These are phyloP conservation scores for Typhlichthys subterraneus DNA, from an alignment of 2,797 vertebrate species.

Conservation along the genomic window DNA sequence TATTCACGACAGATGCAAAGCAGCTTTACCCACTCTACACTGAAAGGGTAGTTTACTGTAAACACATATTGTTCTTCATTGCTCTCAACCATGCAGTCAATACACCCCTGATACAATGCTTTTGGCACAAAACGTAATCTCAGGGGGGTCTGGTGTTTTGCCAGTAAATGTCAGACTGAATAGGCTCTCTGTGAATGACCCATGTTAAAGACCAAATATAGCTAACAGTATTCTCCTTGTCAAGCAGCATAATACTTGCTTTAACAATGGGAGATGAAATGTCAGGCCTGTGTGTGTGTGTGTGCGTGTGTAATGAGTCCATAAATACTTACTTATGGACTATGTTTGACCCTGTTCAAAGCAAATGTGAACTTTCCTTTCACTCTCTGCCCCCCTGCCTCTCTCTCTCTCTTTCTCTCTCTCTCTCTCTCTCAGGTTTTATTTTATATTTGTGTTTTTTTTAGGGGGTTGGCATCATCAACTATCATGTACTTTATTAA, in stretches of 20 bases:
- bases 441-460: too few relatives aligned
- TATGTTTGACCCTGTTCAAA: too few relatives aligned
- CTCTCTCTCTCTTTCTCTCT: background rate
- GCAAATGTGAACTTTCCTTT: too few relatives aligned
- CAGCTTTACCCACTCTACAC: conserved; percentile 8
- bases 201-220: background rate
- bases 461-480: too few relatives aligned
- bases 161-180: conserved; percentile 6
- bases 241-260: background rate
- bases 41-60: conserved; percentile 28
- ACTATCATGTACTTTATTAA: too few relatives aligned
- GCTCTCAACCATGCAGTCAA: conserved; percentile 3
- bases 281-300: background rate
- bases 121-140: conserved; percentile 15
- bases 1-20: too few relatives aligned
- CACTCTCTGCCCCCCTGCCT: background rate
- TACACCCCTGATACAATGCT: conserved; percentile 5
- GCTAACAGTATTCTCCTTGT: background rate
- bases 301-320: conserved; percentile 4
- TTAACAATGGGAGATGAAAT: background rate
- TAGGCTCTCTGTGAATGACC: background rate
- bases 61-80: conserved; percentile 11
- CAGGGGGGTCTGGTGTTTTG: conserved; percentile 1
- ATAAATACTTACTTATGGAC: too few relatives aligned
- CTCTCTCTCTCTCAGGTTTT: too few relatives aligned